Percentiles rank a stretch among this genome's conserved stretches.
Evolutionary conservation across 2,113 vertebrate genomes (phyloP).

Genomic region (Arenaria interpres): DNA sequence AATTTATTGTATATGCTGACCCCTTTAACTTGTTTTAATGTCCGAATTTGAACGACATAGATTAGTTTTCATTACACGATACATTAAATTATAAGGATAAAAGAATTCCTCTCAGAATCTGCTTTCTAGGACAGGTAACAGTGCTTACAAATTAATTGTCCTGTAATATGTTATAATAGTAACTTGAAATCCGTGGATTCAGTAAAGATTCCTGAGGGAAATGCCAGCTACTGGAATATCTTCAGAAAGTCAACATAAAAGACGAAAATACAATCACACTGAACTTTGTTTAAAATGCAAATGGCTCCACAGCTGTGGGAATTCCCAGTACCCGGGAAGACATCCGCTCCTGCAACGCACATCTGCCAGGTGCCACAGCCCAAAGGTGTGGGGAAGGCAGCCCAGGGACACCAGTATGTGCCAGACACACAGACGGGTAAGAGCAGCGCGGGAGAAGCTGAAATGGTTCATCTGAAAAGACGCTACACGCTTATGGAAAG

Average conservation of each 20-base stretch:
- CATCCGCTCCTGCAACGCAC: background rate
- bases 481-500: background rate
- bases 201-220: background rate
- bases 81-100: conserved; percentile 31
- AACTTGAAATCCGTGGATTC: background rate
- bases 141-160: conserved; percentile 33
- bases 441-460: fast-evolving
- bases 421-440: fast-evolving
- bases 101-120: conserved; percentile 20
- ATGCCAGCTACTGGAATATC: background rate
- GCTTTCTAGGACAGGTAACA: conserved; percentile 48
- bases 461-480: fast-evolving
- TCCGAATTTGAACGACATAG: conserved; percentile 44
- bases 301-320: background rate
- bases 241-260: background rate
- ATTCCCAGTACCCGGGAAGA: background rate
- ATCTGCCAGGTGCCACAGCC: background rate
- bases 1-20: conserved; percentile 60
- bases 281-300: background rate
- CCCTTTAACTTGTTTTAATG: conserved; percentile 55
- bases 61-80: conserved; percentile 51
- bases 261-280: background rate
- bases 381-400: fast-evolving
- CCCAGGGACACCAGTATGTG: fast-evolving
- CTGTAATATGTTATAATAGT: background rate